Conservation (phyloP, 1,140 invertebrate species). For the Aethina tumida region DNA sequence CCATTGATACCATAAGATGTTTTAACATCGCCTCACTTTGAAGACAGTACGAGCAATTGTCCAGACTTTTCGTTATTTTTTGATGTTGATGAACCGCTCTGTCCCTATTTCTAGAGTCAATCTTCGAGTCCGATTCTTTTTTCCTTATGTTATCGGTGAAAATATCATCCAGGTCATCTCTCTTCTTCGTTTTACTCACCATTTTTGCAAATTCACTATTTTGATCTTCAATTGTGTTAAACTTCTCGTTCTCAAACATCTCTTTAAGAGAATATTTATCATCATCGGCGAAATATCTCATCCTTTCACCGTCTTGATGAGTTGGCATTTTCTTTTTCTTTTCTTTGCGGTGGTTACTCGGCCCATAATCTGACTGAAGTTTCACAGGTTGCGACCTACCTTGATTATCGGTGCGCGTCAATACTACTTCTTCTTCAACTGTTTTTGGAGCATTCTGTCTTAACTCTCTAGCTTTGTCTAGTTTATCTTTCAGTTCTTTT, state of each 20-base stretch:
- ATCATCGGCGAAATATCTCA: conserved; percentile 84
- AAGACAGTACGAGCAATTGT: conserved; percentile 75
- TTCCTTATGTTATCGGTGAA: conserved; percentile 65
- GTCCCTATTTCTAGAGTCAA: conserved; percentile 51
- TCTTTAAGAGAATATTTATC: conserved; percentile 77
- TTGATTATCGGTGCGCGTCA: conserved; percentile 58
- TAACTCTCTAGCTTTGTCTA: conserved; percentile 54
- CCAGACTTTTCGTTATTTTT: conserved; percentile 56
- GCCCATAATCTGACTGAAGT: conserved; percentile 29
- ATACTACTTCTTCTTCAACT: conserved; percentile 48
- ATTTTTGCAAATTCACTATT: conserved; percentile 71
- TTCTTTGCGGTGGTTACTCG: conserved; percentile 32
- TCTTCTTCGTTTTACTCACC: conserved; percentile 56
- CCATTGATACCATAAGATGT: conserved; percentile 77
- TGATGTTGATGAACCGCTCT: conserved; percentile 66
- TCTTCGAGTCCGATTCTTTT: conserved; percentile 49
- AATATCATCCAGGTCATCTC: conserved; percentile 78
- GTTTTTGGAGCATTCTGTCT: conserved; percentile 36
- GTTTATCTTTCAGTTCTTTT: conserved; percentile 59
- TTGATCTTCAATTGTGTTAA: conserved; percentile 68
- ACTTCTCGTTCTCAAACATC: conserved; percentile 87
- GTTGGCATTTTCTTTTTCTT: conserved; percentile 59
- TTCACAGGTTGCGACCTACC: conserved; percentile 52
- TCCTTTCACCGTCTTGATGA: conserved; percentile 60
- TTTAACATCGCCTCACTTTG: conserved; percentile 72